These are phyloP conservation scores for Planococcus citri DNA, from an alignment of 1,140 invertebrate genomes.

Conservation along the genomic window DNA sequence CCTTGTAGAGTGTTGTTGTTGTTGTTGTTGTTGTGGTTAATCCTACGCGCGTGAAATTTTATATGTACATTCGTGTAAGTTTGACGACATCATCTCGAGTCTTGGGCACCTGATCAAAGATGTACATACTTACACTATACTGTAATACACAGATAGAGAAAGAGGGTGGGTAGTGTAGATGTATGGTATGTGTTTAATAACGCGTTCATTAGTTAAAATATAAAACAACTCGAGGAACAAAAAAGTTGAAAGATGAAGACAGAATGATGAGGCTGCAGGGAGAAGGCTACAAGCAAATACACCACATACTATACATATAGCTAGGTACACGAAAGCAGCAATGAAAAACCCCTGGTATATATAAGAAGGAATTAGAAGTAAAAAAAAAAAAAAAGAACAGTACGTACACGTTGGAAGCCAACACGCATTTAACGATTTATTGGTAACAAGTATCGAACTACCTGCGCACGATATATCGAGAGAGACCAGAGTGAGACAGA, in stretches of 20 bases:
- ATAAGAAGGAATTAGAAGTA: background rate
- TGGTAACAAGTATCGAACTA: constrained; percentile 18
- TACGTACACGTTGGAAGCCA: background rate
- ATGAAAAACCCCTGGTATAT: too few relatives aligned
- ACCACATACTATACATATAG: too few relatives aligned
- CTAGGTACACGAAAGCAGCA: too few relatives aligned
- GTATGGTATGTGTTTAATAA: background rate
- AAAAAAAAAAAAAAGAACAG: background rate
- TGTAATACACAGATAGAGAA: too few relatives aligned
- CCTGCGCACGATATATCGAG: constrained; percentile 6
- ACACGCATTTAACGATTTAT: constrained; percentile 16
- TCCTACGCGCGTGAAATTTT: background rate
- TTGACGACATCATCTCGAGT: constrained; percentile 1
- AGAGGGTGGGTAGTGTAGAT: too few relatives aligned
- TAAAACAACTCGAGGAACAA: background rate
- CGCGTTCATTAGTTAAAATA: constrained; percentile 8
- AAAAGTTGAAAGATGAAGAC: too few relatives aligned
- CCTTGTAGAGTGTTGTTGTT: too few relatives aligned
- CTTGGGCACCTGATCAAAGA: too few relatives aligned
- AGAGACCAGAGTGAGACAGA: too few relatives aligned
- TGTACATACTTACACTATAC: too few relatives aligned
- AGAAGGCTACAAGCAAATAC: too few relatives aligned
- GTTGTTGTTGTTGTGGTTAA: background rate
- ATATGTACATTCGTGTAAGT: background rate
- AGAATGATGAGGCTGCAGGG: too few relatives aligned